Conservation (phyloP, 2,888 invertebrate species). For the Xylota segnis region DNA sequence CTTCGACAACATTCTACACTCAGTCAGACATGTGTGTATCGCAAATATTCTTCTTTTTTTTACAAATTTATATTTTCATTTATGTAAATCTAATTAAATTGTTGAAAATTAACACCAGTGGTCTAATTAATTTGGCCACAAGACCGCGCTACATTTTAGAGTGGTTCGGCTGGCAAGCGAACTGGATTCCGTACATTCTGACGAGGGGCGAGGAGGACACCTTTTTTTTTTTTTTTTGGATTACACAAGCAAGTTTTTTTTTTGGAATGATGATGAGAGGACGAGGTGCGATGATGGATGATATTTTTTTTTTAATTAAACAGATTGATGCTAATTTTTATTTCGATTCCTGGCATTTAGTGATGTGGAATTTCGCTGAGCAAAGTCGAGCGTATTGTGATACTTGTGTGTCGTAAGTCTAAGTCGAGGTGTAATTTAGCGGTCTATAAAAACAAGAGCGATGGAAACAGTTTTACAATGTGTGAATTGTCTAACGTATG, state of each 20-base stretch:
- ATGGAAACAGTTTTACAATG: slow-evolving; percentile 11
- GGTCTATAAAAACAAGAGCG: slow-evolving; percentile 32
- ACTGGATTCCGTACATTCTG: not conserved
- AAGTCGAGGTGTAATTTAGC: slow-evolving; percentile 44
- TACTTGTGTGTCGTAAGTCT: slow-evolving; percentile 15
- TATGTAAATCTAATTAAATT: slow-evolving; percentile 59
- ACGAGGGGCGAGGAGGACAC: not conserved
- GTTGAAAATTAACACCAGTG: slow-evolving; percentile 58
- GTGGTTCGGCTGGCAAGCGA: slow-evolving; percentile 9
- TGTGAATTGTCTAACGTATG: slow-evolving; percentile 23
- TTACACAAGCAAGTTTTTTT: slow-evolving; percentile 27
- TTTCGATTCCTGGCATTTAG: slow-evolving; percentile 29
- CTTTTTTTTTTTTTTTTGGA: not conserved
- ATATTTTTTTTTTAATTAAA: slow-evolving; percentile 26
- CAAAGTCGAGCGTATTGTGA: not conserved
- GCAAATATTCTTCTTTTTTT: slow-evolving; percentile 38
- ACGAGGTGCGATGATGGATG: slow-evolving; percentile 20
- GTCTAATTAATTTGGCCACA: slow-evolving; percentile 64
- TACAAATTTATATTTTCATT: slow-evolving; percentile 5
- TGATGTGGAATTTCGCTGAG: slow-evolving; percentile 3
- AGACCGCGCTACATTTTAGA: slow-evolving; percentile 59
- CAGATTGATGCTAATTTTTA: slow-evolving; percentile 48
- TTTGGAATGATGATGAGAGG: slow-evolving; percentile 22
- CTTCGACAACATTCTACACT: slow-evolving; percentile 8
- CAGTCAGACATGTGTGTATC: slow-evolving; percentile 40